Base-by-base conservation (phyloP, 2,888 invertebrate genomes). In the Operophtera brumata region DNA sequence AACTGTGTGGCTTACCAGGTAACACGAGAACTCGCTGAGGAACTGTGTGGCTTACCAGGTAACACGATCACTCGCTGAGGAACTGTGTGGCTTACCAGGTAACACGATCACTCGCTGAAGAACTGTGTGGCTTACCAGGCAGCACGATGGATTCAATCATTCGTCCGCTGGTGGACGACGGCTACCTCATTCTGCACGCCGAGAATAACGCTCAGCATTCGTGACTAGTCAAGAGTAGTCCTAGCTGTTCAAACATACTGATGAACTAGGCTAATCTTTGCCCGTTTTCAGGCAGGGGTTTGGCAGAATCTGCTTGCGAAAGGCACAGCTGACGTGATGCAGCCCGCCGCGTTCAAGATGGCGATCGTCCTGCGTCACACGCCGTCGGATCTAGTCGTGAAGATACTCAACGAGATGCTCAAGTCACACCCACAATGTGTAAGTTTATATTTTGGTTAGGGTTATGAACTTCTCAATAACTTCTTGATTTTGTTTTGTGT, bases 31-130 rank as follows among this genome's bases (percentile, higher is more conserved):
- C 55, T 85, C 86, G 2, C 72, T 90, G 0, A 68, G 78, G 51
- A 86, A 89, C 72, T 89, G 89, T 47, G 82, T 87, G 9, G 81
- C 84, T 13, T 84, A 89, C 57, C 89, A 89, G 81, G 89, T 86
- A n/a, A 55, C n/a, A n/a, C n/a, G n/a, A 47, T 43, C 42, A 25
- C 32, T 25, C 10, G 10, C 30, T 30, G 30, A 9, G 0, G 30
- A 6, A 6, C 30, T 30, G n/a, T n/a, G n/a, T n/a, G n/a, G n/a
- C n/a, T n/a, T n/a, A n/a, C n/a, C n/a, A n/a, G n/a, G n/a, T n/a
- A n/a, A n/a, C n/a, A n/a, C n/a, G n/a, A n/a, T 89, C 89, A 89
- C 55, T 85, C 86, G 2, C 72, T 90, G 0, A 68, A 78, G 51
- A 86, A 89, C 72, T 89, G 89, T 47, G 82, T 87, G 9, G 81